Base-by-base conservation (phyloP, 2,797 vertebrate species). In the Todus mexicanus region DNA sequence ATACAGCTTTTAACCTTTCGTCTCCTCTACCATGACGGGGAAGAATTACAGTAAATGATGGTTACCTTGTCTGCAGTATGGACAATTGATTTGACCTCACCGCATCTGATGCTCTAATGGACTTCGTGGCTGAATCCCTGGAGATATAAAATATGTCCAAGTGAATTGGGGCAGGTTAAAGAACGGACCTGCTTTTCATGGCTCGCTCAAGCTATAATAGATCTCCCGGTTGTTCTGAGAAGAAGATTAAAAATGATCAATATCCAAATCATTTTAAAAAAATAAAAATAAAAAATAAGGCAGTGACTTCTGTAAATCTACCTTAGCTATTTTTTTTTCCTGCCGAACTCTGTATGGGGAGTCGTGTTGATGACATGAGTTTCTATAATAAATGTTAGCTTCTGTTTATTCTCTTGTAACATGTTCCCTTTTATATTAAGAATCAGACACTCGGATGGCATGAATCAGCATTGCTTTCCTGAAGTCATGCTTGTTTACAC, bases 21-120 rank as follows among this genome's bases (percentile, higher is more conserved):
- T 98, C 98, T 98, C 98, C 98, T 98, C 98, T 98, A 98, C 97
- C 95, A 96, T 97, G 98, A 98, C 97, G 97, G 97, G 96, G 96
- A 97, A 98, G 98, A 98, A 98, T 98, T 98, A 98, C 98, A 97
- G 97, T 98, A 98, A 98, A 98, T 98, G 98, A 98, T 98, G 98
- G 98, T 97, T 97, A 97, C 97, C 97, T 98, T 97, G 97, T 97
- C 98, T 98, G 97, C 98, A 97, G 89, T 88, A 94, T 94, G 95
- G 97, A 97, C 97, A 98, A 98, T 98, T 97, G 98, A 98, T 98
- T 98, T 98, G 98, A 98, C 98, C 98, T 97, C 97, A 97, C 96
- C 94, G 97, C 95, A 92, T 98, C 97, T 96, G 78, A 96, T 97
- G 97, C 97, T 96, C 97, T 98, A 98, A 99, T 98, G 98, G 98